Percentiles rank a stretch among this genome's conserved stretches.
phyloP scores from a whole-genome alignment of 2,888 invertebrate species.

The Exephanes ischioxanthus region DNA sequence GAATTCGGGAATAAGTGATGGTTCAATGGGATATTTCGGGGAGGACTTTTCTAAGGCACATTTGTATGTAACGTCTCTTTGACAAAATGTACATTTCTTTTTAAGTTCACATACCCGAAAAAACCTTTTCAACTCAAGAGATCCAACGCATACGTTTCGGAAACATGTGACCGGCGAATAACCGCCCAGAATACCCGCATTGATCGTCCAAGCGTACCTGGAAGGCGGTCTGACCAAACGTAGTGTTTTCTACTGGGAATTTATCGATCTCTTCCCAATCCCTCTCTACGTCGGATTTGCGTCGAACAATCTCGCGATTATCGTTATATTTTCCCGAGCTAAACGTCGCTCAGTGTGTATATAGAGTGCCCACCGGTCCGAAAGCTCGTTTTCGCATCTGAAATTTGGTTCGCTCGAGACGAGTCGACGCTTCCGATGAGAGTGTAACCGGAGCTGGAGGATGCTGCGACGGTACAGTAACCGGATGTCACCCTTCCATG shows the following conservation, averaged over 20 bases:
- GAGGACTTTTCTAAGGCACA: too few species aligned
- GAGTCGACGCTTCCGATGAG: conserved; percentile 32
- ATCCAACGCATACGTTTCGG: too few species aligned
- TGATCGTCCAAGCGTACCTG: background rate
- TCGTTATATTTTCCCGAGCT: background rate
- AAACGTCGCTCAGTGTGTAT: background rate
- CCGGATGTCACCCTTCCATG: conserved; percentile 64
- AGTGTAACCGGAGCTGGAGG: conserved; percentile 56
- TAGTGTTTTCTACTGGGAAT: background rate
- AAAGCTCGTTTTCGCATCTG: conserved; percentile 40
- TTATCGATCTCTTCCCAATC: background rate
- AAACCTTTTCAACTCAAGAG: too few species aligned
- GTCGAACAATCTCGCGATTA: background rate
- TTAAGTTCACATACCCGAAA: too few species aligned
- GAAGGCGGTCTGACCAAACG: background rate
- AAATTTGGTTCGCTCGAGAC: conserved; percentile 37
- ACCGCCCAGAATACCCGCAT: too few species aligned
- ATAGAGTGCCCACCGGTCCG: conserved; percentile 9
- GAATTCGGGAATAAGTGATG: too few species aligned
- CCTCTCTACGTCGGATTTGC: background rate
- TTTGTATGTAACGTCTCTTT: too few species aligned
- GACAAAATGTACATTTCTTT: too few species aligned
- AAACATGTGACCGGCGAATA: too few species aligned
- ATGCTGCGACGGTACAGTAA: conserved; percentile 34
- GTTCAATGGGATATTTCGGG: too few species aligned